Evolutionary conservation across 2,797 vertebrate genomes (phyloP), one percentile per base, ranked within the genome.

Genomic region (Dallia pectoralis): DNA sequence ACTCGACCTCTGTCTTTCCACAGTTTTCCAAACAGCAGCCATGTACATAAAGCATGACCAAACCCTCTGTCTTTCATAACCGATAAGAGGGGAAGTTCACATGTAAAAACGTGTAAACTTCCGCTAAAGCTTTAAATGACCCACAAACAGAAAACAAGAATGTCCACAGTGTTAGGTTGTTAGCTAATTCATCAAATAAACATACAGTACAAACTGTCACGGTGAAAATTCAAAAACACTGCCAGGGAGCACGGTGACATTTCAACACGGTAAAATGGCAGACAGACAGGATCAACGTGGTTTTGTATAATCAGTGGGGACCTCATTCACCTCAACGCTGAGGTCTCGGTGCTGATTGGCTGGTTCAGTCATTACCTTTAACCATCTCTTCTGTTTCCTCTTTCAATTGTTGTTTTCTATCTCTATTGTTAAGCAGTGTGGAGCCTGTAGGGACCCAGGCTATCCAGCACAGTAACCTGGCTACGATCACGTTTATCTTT

Each of bases 321-420:
- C 33, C 30, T 16, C 9, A 53, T 33, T 53, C 30, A 29, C n/a
- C 18, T 22, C 48, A 53, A 11, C 36, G 5, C 3, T 8, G 22
- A 33, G 63, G 18, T 61, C 29, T 61, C 51, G 36, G 51, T 59
- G 53, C 14, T 32, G 16, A 70, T 70, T 53, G 59, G 69, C 61
- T 66, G 71, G 30, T 49, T 72, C 22, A 16, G 18, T n/a, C n/a
- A n/a, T 70, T 51, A 70, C 69, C 19, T 59, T 59, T 61, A 36
- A 70, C 18, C 9, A 22, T 19, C 51, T 9, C 5, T 3, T 18
- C 30, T 51, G 44, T 49, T 51, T 51, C 15, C 25, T 30, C 53
- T 61, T 56, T 70, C 69, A 59, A 61, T 36, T 36, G 19, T 56
- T 61, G 53, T 29, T 32, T 32, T 30, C n/a, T n/a, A n/a, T n/a